Evolutionary conservation across 1,140 invertebrate genomes (phyloP), one percentile per base, ranked within the genome.

Genomic region (Drosophila teissieri): DNA sequence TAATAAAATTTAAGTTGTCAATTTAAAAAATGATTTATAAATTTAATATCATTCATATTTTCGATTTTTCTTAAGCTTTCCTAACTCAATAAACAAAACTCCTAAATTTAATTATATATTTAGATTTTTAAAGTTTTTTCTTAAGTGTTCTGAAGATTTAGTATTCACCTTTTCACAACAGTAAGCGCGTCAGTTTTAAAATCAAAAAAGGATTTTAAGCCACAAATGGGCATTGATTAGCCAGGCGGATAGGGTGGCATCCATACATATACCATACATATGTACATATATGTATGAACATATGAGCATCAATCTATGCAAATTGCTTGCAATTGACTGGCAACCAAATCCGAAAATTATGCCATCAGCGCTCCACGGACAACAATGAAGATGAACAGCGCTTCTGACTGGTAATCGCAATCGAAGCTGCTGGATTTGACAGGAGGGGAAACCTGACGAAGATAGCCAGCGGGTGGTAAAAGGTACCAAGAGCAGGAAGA

Each of bases 191-290:
- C 79, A 57, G 63, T 57, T 65, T 45, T 3, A 48, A 79, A 68
- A 73, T 55, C 57, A 42, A 69, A 60, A 62, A 67, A 76, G 84
- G 74, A 83, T 83, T 73, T 46, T 8, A n/a, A 27, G 45, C 53
- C 60, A 62, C 70, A 79, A 81, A 82, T 88, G 69, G 68, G 62
- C 75, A 76, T 83, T 88, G 83, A 86, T 88, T 88, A 86, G 80
- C 58, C 11, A 44, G 14, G 42, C 31, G 70, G 51, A 74, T 78
- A 57, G 55, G 39, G 57, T 48, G 52, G n/a, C 24, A 24, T 24
- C 24, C 24, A 24, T 24, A 24, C 24, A 24, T 24, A 24, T 19
- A 19, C 19, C 31, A 31, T 31, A 3, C 7, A 8, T 31, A 27
- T 31, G 24, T 27, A 7, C 17, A 53, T 11, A 56, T 40, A 36